Evolutionary conservation across 2,888 invertebrate genomes (phyloP), one percentile per base, ranked within the genome.

Genomic region (Noctua janthina): DNA sequence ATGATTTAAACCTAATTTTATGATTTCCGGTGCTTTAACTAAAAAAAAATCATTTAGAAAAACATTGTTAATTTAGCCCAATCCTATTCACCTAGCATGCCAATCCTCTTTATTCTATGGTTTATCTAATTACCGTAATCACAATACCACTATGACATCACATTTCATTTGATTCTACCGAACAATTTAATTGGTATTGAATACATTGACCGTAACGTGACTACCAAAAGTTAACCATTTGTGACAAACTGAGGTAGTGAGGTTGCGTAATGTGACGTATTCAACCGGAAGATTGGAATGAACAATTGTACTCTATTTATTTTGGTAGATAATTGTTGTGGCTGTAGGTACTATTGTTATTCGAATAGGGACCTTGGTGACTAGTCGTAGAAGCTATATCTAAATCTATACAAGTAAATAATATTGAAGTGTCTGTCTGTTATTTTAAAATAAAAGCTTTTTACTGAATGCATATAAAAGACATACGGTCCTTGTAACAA

Each of bases 181-280:
- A 74, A 77, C 83, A 71, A 86, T 82, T 68, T 78, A 84, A 82
- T 86, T 86, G 76, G 71, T 70, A 59, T 83, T 68, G 74, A 82
- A 84, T 74, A 59, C 87, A 39, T 8, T 68, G 56, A 84, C 78
- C 86, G 74, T 78, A 78, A 66, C 87, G 51, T 67, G 77, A 77
- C 64, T 68, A 15, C 29, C 10, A 64, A 76, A 82, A 62, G 49
- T 68, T 71, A 86, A 86, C 77, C 86, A 64, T 66, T 74, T 82
- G 83, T 86, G 11, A 86, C 74, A 62, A 64, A 86, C 46, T 72
- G 35, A 73, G 72, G 75, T 81, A 74, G 56, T 74, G 78, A 56
- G 10, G 46, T 74, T 74, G 74, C 20, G 59, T 64, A 81, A 67
- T 8, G 11, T 7, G 46, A 35, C 76, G 46, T 74, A 77, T 62